Evolutionary conservation across 2,113 vertebrate genomes (phyloP).

Genomic region (Oryctolagus cuniculus): DNA sequence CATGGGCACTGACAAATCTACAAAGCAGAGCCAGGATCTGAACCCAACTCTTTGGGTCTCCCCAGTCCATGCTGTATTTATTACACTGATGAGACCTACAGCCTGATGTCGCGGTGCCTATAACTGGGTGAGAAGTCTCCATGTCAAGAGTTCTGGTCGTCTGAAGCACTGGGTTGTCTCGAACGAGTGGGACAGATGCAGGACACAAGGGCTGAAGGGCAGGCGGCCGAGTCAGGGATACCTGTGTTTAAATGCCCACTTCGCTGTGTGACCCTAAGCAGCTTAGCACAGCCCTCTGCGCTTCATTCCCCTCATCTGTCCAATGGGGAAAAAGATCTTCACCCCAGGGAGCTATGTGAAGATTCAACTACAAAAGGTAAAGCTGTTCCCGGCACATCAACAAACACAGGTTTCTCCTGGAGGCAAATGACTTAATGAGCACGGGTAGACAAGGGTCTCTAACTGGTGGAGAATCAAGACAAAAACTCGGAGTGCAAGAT

Average conservation of each 20-base stretch:
- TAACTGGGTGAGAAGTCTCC: slow-evolving; percentile 20
- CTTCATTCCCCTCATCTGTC: slow-evolving; percentile 48
- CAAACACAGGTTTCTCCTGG: slow-evolving; percentile 13
- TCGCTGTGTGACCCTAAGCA: background rate
- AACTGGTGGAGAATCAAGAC: slow-evolving; percentile 31
- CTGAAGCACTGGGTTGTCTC: slow-evolving; percentile 3
- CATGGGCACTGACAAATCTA: slow-evolving; percentile 57
- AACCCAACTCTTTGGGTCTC: slow-evolving; percentile 46
- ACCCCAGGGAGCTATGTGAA: slow-evolving; percentile 24
- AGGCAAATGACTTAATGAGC: background rate
- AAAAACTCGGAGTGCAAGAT: background rate
- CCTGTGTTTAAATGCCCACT: background rate
- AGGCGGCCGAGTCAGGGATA: background rate
- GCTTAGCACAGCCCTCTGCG: slow-evolving; percentile 6
- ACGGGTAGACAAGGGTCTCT: background rate
- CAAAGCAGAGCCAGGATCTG: slow-evolving; percentile 44
- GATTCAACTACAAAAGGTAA: slow-evolving; percentile 43
- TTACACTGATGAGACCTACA: background rate
- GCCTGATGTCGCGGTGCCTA: background rate
- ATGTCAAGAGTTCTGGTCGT: slow-evolving; percentile 42
- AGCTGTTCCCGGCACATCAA: background rate
- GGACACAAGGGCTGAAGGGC: background rate
- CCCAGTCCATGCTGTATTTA: background rate
- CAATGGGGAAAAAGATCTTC: slow-evolving; percentile 55
- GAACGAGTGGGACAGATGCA: background rate